Conservation (phyloP, 2,888 invertebrate genomes). For the Cenopis cana region DNA sequence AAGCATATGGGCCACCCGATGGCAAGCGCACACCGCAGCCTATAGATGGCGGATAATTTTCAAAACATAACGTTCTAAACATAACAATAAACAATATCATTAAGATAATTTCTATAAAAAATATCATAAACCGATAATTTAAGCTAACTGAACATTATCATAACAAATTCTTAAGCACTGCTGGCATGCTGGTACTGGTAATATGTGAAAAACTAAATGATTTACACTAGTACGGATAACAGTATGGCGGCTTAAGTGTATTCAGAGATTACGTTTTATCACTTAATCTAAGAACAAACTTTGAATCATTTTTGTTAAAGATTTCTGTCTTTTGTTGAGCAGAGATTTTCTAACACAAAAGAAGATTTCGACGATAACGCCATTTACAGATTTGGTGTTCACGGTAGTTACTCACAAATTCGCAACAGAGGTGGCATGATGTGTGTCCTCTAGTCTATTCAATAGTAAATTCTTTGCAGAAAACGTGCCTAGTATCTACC, state of each 20-base stretch:
- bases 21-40: too few relatives aligned
- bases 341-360: not conserved
- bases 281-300: conserved; percentile 11
- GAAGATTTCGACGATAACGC: not conserved
- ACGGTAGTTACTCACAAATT: conserved; percentile 8
- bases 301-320: not conserved
- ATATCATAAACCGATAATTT: not conserved
- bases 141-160: not conserved
- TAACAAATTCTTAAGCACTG: not conserved
- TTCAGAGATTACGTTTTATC: not conserved
- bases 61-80: too few relatives aligned
- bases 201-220: not conserved
- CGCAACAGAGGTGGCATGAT: not conserved
- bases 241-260: not conserved
- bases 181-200: not conserved
- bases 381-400: not conserved
- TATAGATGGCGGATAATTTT: too few relatives aligned
- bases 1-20: too few relatives aligned
- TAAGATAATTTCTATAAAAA: not conserved
- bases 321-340: not conserved
- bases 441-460: not conserved
- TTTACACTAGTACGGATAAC: not conserved
- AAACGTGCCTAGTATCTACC: too few relatives aligned
- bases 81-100: too few relatives aligned
- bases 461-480: not conserved